Evolutionary conservation across 2,888 invertebrate species (phyloP), one percentile per base, ranked within the genome.

Genomic region (Epistrophella euchroma): DNA sequence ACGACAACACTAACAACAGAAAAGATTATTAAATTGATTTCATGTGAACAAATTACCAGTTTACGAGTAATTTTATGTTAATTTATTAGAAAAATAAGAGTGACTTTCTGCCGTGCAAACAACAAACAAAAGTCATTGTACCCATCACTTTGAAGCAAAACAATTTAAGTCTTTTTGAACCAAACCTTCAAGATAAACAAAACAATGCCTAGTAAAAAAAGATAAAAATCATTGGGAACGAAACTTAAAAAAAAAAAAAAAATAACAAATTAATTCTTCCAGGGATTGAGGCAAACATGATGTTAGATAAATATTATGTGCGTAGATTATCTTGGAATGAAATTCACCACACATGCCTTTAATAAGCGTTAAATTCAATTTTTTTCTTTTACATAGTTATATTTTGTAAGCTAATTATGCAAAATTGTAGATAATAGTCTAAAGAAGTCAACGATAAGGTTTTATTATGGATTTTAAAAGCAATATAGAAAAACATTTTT

Each of bases 11-110:
- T 28, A 55, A 28, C 52, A 28, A 17, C 4, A 32, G 55, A 56
- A 32, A 2, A 0, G 9, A 2, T 56, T 17, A 32, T 60, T 11
- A 7, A 47, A 32, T 68, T 45, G 37, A 22, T 37, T 60, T 60
- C 56, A 47, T 68, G 56, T 56, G 68, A 60, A 76, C 22, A 77
- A 77, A 76, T 76, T 68, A 76, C 58, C 68, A 68, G 58, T 50
- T 60, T 28, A 37, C n/a, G 9, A 60, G n/a, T 22, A 10, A 9
- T 56, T 66, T 45, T 15, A 56, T 75, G 56, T 15, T 60, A 60
- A 32, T 52, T 32, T 32, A 32, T 32, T 15, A 15, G 7, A 22
- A 40, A 60, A 60, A 60, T 37, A 58, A 60, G 22, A 58, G 58
- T 60, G 56, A 13, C 13, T 50, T 17, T 62, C n/a, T n/a, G n/a